A percentile compares a stretch with the other conserved stretches of the same genome.
phyloP scores from a whole-genome alignment of 2,888 invertebrate species.

The Hermodice carunculata region DNA sequence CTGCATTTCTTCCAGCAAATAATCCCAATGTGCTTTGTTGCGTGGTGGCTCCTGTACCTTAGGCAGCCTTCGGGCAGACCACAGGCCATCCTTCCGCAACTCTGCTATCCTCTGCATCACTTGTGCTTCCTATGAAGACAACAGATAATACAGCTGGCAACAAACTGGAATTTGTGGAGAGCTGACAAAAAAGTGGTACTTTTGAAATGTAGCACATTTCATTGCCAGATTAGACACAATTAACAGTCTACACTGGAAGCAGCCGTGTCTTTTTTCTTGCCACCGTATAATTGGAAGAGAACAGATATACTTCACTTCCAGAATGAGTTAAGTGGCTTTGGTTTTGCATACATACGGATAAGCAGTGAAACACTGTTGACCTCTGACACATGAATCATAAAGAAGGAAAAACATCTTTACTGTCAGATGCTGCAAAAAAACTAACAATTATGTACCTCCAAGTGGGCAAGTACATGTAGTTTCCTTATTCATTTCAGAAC shows the following conservation, averaged over 20 bases:
- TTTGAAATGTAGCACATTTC: constrained; percentile 17
- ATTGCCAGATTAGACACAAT: constrained; percentile 20
- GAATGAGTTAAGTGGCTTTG: constrained; percentile 46
- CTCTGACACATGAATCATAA: too few species aligned
- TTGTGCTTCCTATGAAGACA: constrained; percentile 81
- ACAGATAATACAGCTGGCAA: background rate
- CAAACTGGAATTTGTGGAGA: background rate
- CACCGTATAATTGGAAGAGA: constrained; percentile 46
- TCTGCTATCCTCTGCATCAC: constrained; percentile 93
- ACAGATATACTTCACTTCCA: constrained; percentile 22
- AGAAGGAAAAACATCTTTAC: too few species aligned
- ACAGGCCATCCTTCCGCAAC: constrained; percentile 92
- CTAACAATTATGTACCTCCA: too few species aligned
- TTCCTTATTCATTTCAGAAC: too few species aligned
- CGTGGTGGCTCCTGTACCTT: constrained; percentile 81
- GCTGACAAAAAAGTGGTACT: too few species aligned
- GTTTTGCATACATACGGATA: too few species aligned
- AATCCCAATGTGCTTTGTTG: constrained; percentile 98
- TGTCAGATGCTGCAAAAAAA: too few species aligned
- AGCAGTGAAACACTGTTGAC: too few species aligned
- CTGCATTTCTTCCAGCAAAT: constrained; percentile 97
- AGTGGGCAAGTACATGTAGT: too few species aligned
- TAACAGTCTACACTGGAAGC: constrained; percentile 14
- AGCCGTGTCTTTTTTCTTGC: constrained; percentile 37
- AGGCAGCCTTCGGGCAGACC: constrained; percentile 92